phyloP scores from a whole-genome alignment of 2,113 vertebrate species.

The Illadopsis cleaveri region DNA sequence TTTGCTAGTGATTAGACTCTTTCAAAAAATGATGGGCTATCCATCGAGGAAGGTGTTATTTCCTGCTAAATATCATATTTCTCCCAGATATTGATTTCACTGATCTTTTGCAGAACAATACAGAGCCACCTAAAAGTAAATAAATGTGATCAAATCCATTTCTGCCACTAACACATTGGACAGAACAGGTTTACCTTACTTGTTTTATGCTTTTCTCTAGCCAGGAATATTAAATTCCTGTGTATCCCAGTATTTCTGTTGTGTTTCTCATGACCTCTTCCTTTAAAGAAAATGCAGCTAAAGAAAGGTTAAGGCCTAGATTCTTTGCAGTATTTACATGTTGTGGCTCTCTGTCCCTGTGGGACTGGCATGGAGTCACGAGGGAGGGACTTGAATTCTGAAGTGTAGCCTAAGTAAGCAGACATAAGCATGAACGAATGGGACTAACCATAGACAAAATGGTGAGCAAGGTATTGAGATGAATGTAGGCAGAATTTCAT shows the following conservation, averaged over 20 bases:
- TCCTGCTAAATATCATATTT: not conserved
- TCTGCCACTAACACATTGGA: not conserved
- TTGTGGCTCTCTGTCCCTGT: not conserved
- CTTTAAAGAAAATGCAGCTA: not conserved
- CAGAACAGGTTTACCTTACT: not conserved
- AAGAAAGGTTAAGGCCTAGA: not conserved
- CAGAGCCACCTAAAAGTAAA: not conserved
- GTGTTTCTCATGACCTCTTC: not conserved
- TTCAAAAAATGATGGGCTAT: not conserved
- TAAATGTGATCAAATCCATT: not conserved
- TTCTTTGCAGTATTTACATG: not conserved
- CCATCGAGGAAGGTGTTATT: not conserved
- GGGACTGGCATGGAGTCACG: not conserved
- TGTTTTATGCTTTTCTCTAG: not conserved
- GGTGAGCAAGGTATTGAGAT: not conserved
- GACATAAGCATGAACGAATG: rapidly evolving
- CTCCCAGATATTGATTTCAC: not conserved
- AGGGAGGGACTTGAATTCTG: not conserved
- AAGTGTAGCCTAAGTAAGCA: not conserved
- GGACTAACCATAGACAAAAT: not conserved
- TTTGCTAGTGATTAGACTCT: not conserved
- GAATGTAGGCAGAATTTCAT: not conserved
- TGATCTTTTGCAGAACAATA: not conserved
- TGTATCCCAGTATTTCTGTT: not conserved
- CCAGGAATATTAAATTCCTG: not conserved